Conservation (phyloP, 2,113 vertebrate genomes). For the Trogon melanurus region DNA sequence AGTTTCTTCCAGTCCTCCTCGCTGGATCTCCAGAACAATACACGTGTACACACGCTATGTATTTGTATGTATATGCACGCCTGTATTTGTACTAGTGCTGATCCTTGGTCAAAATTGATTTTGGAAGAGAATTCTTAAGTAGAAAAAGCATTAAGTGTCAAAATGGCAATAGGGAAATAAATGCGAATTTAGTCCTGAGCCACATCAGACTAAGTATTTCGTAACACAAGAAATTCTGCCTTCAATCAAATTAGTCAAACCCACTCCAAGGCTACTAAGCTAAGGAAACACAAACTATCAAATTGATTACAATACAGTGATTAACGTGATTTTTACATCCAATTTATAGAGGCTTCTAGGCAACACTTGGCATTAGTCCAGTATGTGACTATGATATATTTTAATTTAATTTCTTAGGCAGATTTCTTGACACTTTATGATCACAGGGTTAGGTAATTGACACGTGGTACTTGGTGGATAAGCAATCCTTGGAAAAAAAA, state of each 20-base stretch:
- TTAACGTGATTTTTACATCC: neutral
- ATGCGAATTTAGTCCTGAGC: slow-evolving; percentile 51
- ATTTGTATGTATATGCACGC: slow-evolving; percentile 58
- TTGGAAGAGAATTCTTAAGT: slow-evolving; percentile 34
- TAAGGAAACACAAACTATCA: neutral
- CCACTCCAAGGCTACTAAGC: neutral
- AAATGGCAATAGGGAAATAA: slow-evolving; percentile 25
- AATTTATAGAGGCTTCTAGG: neutral
- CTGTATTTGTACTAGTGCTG: slow-evolving; percentile 49
- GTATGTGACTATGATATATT: neutral
- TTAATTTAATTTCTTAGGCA: slow-evolving; percentile 7
- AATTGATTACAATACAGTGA: neutral
- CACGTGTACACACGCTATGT: slow-evolving; percentile 64
- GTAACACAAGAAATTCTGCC: slow-evolving; percentile 54
- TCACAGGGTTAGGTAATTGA: slow-evolving; percentile 32
- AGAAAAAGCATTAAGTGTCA: slow-evolving; percentile 22
- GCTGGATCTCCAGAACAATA: slow-evolving; percentile 62
- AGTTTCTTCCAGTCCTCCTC: slow-evolving; percentile 61
- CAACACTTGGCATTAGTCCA: slow-evolving; percentile 1
- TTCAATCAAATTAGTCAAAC: slow-evolving; percentile 18
- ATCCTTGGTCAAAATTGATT: neutral
- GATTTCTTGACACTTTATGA: slow-evolving; percentile 16
- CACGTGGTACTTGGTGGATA: neutral
- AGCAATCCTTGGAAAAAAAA: slow-evolving; percentile 23
- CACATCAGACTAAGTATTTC: slow-evolving; percentile 3